Evolutionary conservation across 2,113 vertebrate species (phyloP), one percentile per base, ranked within the genome.

Genomic region (Furnarius figulus): DNA sequence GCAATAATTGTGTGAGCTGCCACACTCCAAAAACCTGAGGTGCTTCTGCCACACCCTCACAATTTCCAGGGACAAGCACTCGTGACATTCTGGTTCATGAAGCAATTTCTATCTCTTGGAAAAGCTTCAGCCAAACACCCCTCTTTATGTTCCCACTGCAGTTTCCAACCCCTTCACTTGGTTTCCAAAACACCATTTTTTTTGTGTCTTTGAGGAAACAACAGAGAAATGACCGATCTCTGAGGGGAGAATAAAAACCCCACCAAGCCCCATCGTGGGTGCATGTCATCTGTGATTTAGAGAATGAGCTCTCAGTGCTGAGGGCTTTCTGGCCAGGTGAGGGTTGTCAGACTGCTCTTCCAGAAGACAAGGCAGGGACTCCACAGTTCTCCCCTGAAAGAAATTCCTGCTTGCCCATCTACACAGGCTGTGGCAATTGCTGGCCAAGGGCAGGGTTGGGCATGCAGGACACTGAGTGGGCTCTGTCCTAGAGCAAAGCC

Each of bases 81-180:
- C 55, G 3, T 15, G 44, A 31, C 9, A 28, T 73, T 85, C 62
- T 31, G 16, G 15, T 59, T 63, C 62, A 28, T 5, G 7, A 72
- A 68, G 23, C 33, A 30, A 24, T 39, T 72, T 46, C 61, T 71
- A 8, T 15, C 23, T 71, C 20, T 2, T 58, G 47, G 53, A 79
- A 79, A 91, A 75, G 27, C 73, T 63, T 77, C 59, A 87, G 50
- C 25, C 77, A 85, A 71, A 61, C 9, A 53, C 67, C 50, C 37
- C 31, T 35, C 1, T 0, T 0, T 49, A 14, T 11, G 14, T 46
- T 62, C 78, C 25, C 0, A 1, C 31, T 40, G 28, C 63, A 40
- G n/a, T 28, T 95, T 66, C 77, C 4, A 3, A 6, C 14, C 14
- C 8, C 13, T 75, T 33, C 39, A 27, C 37, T 91, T 42, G 31